Conservation (phyloP, 1,140 invertebrate species). For the Ctenoplectra terminalis region DNA sequence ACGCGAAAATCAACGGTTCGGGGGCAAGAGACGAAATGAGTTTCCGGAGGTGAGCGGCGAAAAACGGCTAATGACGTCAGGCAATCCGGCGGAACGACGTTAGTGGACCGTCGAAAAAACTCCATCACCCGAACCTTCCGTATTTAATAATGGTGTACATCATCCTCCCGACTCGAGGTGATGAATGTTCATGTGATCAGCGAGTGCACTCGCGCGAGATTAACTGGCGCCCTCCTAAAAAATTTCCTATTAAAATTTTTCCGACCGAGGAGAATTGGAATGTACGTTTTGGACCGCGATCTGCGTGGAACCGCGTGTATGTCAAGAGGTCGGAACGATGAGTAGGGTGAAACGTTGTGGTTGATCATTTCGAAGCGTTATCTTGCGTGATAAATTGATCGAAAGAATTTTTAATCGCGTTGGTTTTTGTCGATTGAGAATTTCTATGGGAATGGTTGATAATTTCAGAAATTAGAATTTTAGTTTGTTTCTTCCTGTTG, state of each 20-base stretch:
- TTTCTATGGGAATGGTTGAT: no score
- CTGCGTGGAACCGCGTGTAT: no score
- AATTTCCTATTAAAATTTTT: conserved; percentile 62
- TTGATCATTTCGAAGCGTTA: no score
- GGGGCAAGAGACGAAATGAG: conserved; percentile 69
- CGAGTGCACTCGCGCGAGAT: conserved; percentile 37
- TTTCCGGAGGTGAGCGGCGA: conserved; percentile 63
- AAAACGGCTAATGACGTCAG: conserved; percentile 68
- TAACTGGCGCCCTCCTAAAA: conserved; percentile 45
- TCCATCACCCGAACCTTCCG: conserved; percentile 66
- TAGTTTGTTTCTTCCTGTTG: no score
- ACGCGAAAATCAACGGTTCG: conserved; percentile 66
- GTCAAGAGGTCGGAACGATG: no score
- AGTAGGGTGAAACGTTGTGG: no score
- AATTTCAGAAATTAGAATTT: no score
- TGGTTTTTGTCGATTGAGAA: no score
- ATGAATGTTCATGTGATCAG: conserved; percentile 58
- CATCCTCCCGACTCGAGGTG: conserved; percentile 56
- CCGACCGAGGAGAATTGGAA: background rate
- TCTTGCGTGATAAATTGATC: no score
- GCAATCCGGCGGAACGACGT: conserved; percentile 64
- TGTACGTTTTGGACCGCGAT: background rate
- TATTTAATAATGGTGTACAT: conserved; percentile 73
- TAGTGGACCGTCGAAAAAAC: conserved; percentile 67
- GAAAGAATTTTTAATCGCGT: no score